These are phyloP conservation scores for Leptinotarsa undecemlineata DNA, from an alignment of 1,140 invertebrate species.

Conservation along the genomic window DNA sequence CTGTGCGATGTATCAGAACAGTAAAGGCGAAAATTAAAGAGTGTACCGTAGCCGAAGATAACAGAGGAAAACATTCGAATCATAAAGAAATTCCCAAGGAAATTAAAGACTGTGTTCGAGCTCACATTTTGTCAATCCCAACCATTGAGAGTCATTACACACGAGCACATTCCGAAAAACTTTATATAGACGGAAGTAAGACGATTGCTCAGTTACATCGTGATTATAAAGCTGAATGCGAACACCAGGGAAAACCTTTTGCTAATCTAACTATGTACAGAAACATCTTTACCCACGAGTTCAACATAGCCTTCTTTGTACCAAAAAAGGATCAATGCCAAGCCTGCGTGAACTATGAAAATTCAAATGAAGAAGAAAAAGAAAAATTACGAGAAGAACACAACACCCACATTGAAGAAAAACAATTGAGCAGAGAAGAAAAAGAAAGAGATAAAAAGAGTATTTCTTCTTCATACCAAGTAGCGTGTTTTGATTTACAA, in stretches of 20 bases:
- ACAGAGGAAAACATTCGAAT: neutral
- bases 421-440: too few species aligned
- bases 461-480: conserved; percentile 41
- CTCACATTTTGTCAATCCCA: conserved; percentile 17
- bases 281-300: conserved; percentile 31
- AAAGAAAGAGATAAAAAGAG: too few species aligned
- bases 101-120: conserved; percentile 9
- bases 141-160: conserved; percentile 3
- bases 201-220: conserved; percentile 26
- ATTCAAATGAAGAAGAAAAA: neutral
- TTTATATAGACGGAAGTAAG: conserved; percentile 33
- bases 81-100: conserved; percentile 9
- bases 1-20: conserved; percentile 17
- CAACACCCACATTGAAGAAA: too few species aligned
- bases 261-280: conserved; percentile 27
- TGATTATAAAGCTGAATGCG: conserved; percentile 30
- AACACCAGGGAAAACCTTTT: conserved; percentile 21
- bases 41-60: neutral
- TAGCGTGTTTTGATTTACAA: conserved; percentile 51
- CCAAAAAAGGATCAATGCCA: conserved; percentile 35
- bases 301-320: conserved; percentile 30
- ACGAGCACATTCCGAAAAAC: conserved; percentile 21
- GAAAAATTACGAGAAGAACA: too few species aligned
- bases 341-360: too few species aligned
- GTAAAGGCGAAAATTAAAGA: conserved; percentile 10